Evolutionary conservation across 2,797 vertebrate species (phyloP).

Genomic region (Urophycis tenuis): DNA sequence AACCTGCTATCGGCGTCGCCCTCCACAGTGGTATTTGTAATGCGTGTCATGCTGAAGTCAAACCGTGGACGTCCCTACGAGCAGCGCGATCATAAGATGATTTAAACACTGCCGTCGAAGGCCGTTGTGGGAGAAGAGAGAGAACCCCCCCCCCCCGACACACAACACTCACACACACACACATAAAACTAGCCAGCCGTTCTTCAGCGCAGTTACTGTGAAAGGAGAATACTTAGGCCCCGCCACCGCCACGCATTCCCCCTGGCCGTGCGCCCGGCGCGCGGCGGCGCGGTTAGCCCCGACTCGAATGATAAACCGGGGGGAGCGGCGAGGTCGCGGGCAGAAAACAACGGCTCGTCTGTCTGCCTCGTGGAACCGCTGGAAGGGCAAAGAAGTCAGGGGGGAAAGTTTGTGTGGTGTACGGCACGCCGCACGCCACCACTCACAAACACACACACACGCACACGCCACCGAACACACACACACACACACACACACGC

Average conservation of each 20-base stretch:
- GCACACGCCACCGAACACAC: not conserved
- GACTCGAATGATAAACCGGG: not conserved
- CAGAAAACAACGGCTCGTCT: constrained; percentile 1
- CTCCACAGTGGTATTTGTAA: not conserved
- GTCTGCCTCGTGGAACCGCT: not conserved
- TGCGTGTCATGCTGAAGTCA: not conserved
- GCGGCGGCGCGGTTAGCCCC: not conserved
- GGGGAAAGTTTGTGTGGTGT: not conserved
- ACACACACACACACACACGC: not conserved
- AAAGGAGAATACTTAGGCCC: not conserved
- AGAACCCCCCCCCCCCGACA: too few species aligned
- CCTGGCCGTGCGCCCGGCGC: not conserved
- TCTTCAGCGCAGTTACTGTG: not conserved
- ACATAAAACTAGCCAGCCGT: not conserved
- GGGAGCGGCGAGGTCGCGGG: not conserved
- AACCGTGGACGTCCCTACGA: not conserved
- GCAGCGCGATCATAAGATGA: not conserved
- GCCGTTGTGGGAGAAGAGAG: not conserved
- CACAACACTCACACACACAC: too few species aligned
- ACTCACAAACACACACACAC: not conserved
- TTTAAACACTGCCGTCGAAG: not conserved
- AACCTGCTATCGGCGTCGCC: not conserved
- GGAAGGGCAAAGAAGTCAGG: not conserved
- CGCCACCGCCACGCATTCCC: not conserved
- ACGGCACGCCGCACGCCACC: not conserved